phyloP scores from a whole-genome alignment of 2,113 vertebrate species.

The Mormyrus lacerda region DNA sequence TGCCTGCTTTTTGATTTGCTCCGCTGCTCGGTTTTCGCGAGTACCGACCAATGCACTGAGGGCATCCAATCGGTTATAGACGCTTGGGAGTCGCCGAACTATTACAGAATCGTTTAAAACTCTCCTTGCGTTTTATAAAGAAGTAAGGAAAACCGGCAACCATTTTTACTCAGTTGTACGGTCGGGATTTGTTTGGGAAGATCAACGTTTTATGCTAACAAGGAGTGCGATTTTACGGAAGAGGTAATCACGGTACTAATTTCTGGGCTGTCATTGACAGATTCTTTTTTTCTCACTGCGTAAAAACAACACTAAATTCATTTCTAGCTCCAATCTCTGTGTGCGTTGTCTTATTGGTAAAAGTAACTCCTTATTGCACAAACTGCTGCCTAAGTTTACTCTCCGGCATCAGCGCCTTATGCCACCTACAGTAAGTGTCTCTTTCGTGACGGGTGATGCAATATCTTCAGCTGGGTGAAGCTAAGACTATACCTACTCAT shows the following conservation, averaged over 20 bases:
- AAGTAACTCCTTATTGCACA: background rate
- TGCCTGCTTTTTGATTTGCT: slow-evolving; percentile 45
- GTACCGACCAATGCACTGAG: background rate
- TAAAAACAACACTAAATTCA: background rate
- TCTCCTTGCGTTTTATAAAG: background rate
- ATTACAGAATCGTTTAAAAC: background rate
- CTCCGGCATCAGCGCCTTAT: background rate
- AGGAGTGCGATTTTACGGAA: background rate
- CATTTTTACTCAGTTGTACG: background rate
- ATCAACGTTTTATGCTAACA: background rate
- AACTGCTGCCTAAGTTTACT: background rate
- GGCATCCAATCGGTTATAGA: background rate
- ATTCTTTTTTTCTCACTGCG: background rate
- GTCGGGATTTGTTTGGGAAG: background rate
- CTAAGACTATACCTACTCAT: background rate
- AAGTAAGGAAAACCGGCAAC: background rate
- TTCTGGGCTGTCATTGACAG: background rate
- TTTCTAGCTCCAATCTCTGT: background rate
- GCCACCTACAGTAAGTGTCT: background rate
- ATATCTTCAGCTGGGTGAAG: background rate
- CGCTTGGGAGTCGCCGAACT: background rate
- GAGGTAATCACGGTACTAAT: background rate
- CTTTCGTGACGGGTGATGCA: slow-evolving; percentile 22
- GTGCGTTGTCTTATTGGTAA: background rate
- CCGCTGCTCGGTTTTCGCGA: background rate